Conservation (phyloP, 2,888 invertebrate genomes). For the Sinopyrophorus schimmeli region DNA sequence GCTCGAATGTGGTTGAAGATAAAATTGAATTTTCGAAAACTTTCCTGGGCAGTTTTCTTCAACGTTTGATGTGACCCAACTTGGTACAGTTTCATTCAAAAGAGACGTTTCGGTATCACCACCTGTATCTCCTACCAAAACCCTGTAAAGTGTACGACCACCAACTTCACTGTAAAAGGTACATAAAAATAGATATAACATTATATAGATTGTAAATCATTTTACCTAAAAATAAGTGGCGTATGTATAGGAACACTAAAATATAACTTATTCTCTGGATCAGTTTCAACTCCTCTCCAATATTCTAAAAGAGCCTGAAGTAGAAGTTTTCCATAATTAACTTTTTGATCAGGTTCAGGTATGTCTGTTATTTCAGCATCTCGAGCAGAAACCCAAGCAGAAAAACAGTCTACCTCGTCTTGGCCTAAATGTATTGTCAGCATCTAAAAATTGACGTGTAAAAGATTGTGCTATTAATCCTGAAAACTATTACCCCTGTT, state of each 20-base stretch:
- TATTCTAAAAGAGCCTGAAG: slow-evolving; percentile 93
- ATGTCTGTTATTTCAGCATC: slow-evolving; percentile 78
- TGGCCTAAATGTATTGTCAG: slow-evolving; percentile 94
- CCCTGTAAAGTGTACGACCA: slow-evolving; percentile 89
- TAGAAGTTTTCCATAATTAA: slow-evolving; percentile 93
- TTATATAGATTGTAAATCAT: background rate
- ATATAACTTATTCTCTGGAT: slow-evolving; percentile 74
- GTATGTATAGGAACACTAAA: slow-evolving; percentile 94
- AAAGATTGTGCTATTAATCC: no score
- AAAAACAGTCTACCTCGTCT: slow-evolving; percentile 97
- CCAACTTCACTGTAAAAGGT: slow-evolving; percentile 80
- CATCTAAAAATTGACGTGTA: slow-evolving; percentile 75
- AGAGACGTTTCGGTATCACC: slow-evolving; percentile 93
- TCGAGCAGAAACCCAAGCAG: slow-evolving; percentile 97
- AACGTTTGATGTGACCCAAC: slow-evolving; percentile 94
- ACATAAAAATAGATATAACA: background rate
- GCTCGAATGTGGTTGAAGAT: slow-evolving; percentile 90
- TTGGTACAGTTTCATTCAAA: slow-evolving; percentile 90
- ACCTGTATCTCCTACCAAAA: slow-evolving; percentile 87
- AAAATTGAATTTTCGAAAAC: slow-evolving; percentile 96
- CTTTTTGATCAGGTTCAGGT: slow-evolving; percentile 78
- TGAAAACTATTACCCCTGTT: slow-evolving; percentile 79
- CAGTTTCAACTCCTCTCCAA: slow-evolving; percentile 77
- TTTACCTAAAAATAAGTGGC: slow-evolving; percentile 89
- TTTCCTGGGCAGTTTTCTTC: slow-evolving; percentile 93